Conservation (phyloP, 2,888 invertebrate species). For the Cataglyphis livida region DNA sequence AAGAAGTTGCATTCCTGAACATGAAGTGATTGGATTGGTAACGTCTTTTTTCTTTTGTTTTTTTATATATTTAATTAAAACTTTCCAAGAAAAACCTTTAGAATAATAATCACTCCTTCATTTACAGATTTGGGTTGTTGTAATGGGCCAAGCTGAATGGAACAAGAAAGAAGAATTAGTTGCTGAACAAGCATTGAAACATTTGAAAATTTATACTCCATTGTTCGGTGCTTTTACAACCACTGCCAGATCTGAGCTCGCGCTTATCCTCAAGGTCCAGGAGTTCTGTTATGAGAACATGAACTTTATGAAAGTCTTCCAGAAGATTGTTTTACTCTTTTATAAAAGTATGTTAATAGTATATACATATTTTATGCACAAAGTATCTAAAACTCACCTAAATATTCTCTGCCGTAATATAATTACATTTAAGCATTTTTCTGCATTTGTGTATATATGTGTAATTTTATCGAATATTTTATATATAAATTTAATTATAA, state of each 20-base stretch:
- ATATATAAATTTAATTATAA: conserved; percentile 7
- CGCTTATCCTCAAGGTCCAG: conserved; percentile 96
- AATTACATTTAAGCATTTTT: not conserved
- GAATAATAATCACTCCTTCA: not conserved
- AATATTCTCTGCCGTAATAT: not conserved
- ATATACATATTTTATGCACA: not conserved
- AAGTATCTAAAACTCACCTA: not conserved
- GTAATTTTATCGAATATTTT: conserved; percentile 4
- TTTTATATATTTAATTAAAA: not conserved
- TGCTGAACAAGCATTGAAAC: conserved; percentile 97
- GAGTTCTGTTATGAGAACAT: conserved; percentile 99
- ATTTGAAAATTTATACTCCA: conserved; percentile 94
- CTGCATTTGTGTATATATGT: not conserved
- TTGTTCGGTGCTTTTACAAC: conserved; percentile 95
- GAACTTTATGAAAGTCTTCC: conserved; percentile 99
- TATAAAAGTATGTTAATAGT: conserved; percentile 93
- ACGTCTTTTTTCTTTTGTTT: conserved; percentile 69
- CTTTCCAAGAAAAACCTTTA: not conserved
- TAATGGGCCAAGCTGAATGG: conserved; percentile 99
- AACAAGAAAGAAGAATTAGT: conserved; percentile 99
- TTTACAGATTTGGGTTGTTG: conserved; percentile 94
- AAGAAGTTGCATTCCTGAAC: conserved; percentile 94
- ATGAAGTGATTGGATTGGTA: conserved; percentile 95
- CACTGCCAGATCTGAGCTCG: conserved; percentile 94
- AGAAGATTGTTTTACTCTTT: conserved; percentile 97